phyloP scores from a whole-genome alignment of 2,888 invertebrate species.

The Stictocephala bisonia region DNA sequence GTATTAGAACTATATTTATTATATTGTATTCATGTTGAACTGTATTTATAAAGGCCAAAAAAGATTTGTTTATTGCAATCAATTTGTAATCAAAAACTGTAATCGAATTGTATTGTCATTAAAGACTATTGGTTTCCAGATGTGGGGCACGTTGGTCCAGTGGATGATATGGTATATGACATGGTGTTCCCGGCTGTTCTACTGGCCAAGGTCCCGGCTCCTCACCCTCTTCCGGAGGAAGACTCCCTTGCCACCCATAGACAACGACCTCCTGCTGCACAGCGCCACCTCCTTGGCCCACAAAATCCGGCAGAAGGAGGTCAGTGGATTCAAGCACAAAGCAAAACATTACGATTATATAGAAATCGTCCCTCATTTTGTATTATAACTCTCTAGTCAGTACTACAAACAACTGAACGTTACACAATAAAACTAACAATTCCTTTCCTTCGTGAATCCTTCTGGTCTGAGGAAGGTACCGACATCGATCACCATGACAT shows the following conservation, averaged over 20 bases:
- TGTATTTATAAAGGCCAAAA: too few species aligned
- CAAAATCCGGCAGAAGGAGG: slow-evolving; percentile 62
- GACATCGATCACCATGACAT: too few species aligned
- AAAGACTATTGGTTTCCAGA: slow-evolving; percentile 10
- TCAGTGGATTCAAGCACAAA: too few species aligned
- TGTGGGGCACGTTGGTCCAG: slow-evolving; percentile 35
- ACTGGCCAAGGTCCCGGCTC: slow-evolving; percentile 18
- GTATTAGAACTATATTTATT: too few species aligned
- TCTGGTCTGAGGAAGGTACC: too few species aligned
- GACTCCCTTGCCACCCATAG: slow-evolving; percentile 55
- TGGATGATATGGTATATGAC: slow-evolving; percentile 24
- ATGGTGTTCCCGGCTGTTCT: slow-evolving; percentile 9
- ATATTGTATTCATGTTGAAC: too few species aligned
- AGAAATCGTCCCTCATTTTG: neutral
- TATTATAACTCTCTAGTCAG: neutral
- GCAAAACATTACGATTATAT: too few species aligned
- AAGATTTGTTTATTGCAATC: too few species aligned
- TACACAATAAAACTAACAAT: too few species aligned
- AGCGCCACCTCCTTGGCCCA: slow-evolving; percentile 61
- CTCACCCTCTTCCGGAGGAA: slow-evolving; percentile 30
- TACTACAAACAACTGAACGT: too few species aligned
- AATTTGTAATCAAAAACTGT: too few species aligned
- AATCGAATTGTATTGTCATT: neutral
- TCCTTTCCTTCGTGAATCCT: too few species aligned
- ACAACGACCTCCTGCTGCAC: slow-evolving; percentile 59